phyloP scores from a whole-genome alignment of 2,797 vertebrate species.

The Valencia hispanica region DNA sequence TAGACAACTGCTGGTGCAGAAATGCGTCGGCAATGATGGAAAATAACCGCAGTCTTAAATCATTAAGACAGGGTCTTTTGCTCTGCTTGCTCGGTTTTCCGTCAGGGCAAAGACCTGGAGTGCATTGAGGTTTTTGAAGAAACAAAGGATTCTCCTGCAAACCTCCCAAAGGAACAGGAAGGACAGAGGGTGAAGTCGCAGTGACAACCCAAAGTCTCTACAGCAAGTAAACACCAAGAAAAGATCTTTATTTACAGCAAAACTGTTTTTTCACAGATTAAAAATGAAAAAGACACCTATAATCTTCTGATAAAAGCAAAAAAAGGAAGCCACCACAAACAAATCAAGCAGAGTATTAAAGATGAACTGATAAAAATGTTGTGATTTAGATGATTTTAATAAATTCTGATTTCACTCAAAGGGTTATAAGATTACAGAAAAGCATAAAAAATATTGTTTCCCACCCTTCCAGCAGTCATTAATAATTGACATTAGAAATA shows the following conservation, averaged over 20 bases:
- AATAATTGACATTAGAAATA: not conserved
- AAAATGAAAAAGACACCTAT: conserved; percentile 24
- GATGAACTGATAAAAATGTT: not conserved
- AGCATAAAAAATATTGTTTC: not conserved
- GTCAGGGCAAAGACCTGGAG: conserved; percentile 52
- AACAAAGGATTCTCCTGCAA: conserved; percentile 16
- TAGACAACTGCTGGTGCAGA: conserved; percentile 48
- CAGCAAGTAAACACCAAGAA: conserved; percentile 43
- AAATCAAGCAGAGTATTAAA: not conserved
- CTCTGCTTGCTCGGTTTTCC: conserved; percentile 51
- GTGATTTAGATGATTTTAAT: not conserved
- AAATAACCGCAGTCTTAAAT: conserved; percentile 54
- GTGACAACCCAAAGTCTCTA: conserved; percentile 14
- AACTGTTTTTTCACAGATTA: conserved; percentile 19
- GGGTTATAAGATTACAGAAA: not conserved
- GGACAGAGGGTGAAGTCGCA: conserved; percentile 26
- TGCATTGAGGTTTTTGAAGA: conserved; percentile 47
- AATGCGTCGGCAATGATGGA: conserved; percentile 60
- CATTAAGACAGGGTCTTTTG: conserved; percentile 37
- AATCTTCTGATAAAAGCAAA: conserved; percentile 3
- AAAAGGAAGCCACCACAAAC: conserved; percentile 7
- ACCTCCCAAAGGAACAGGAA: conserved; percentile 37
- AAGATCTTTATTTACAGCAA: conserved; percentile 25
- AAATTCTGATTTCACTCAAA: not conserved
- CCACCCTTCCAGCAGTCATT: not conserved